These are phyloP conservation scores for Datnioides undecimradiatus DNA, from an alignment of 2,113 vertebrate genomes.

Conservation along the genomic window DNA sequence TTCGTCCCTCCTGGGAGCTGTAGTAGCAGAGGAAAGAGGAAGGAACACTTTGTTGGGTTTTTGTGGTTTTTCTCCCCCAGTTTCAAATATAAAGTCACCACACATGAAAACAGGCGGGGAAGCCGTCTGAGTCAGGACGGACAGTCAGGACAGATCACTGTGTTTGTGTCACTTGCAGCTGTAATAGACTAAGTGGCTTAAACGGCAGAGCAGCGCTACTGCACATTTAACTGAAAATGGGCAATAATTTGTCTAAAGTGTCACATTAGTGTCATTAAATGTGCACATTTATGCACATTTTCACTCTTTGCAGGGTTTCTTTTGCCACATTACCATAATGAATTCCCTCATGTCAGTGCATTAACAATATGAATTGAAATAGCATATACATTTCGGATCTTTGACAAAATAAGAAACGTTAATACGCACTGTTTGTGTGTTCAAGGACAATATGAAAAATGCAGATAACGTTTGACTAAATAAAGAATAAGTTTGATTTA, in stretches of 20 bases:
- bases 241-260: not conserved
- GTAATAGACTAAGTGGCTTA: conserved; percentile 32
- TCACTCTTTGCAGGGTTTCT: too few relatives aligned
- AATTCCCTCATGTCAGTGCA: too few relatives aligned
- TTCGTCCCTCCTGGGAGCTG: not conserved
- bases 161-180: conserved; percentile 13
- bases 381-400: too few relatives aligned
- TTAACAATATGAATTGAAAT: too few relatives aligned
- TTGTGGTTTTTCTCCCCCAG: conserved; percentile 53
- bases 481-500: too few relatives aligned
- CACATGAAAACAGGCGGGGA: conserved; percentile 1
- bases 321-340: too few relatives aligned
- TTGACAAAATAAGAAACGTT: too few relatives aligned
- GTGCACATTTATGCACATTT: not conserved
- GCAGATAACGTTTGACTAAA: too few relatives aligned
- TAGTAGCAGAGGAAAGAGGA: conserved; percentile 42
- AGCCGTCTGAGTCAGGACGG: conserved; percentile 15
- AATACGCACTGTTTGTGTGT: too few relatives aligned
- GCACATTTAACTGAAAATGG: not conserved
- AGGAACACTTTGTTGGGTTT: conserved; percentile 67
- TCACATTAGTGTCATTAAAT: not conserved
- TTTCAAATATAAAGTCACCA: conserved; percentile 54
- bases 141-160: conserved; percentile 13
- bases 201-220: not conserved
- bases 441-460: too few relatives aligned